Conservation (phyloP, 2,113 vertebrate genomes). For the Anolis sagrei region DNA sequence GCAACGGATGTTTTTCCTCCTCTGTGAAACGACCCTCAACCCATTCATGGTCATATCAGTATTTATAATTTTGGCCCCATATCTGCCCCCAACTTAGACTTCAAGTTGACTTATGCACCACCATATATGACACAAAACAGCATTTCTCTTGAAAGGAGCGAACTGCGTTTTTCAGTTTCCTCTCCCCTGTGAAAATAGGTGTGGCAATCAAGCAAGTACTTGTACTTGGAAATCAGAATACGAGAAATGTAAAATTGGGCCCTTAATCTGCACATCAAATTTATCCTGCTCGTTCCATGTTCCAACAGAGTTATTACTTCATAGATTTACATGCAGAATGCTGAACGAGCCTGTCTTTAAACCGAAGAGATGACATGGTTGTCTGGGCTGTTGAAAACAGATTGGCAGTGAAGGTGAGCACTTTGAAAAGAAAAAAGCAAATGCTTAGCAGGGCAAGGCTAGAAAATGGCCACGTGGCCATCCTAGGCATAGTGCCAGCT, state of each 20-base stretch:
- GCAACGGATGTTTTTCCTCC: too few relatives aligned
- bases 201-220: not conserved
- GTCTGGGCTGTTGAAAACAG: not conserved
- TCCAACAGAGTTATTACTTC: not conserved
- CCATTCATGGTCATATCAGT: too few relatives aligned
- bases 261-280: not conserved
- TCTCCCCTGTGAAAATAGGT: not conserved
- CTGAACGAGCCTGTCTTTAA: not conserved
- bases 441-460: not conserved
- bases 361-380: not conserved
- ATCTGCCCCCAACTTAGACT: too few relatives aligned
- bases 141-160: not conserved
- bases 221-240: not conserved
- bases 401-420: not conserved
- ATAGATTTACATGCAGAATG: not conserved
- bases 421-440: not conserved
- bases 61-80: too few relatives aligned
- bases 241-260: not conserved
- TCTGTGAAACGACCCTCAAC: too few relatives aligned
- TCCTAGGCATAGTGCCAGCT: not conserved
- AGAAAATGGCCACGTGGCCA: not conserved
- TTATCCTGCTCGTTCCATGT: not conserved
- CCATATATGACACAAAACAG: too few relatives aligned
- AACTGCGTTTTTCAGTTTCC: not conserved
- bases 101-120: too few relatives aligned